A percentile compares a stretch with the other conserved stretches of the same genome.
Conservation (phyloP, 2,113 vertebrate genomes). For the Gracilinanus agilis region DNA sequence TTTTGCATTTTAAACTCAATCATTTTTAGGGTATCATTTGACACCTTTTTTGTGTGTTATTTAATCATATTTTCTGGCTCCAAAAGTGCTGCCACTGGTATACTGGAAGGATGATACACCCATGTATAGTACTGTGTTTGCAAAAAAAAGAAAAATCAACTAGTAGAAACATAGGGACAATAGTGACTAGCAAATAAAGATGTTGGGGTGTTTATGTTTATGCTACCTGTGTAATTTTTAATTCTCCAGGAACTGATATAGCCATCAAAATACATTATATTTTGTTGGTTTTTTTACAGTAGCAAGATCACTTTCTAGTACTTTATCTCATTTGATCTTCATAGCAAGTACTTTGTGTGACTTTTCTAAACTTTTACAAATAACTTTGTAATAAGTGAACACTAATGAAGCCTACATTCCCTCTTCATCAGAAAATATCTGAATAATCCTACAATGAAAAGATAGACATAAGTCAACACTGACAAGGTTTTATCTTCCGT, state of each 20-base stretch:
- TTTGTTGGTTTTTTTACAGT: slow-evolving; percentile 9
- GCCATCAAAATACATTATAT: not conserved
- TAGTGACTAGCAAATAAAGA: not conserved
- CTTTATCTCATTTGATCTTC: not conserved
- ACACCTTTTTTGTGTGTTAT: slow-evolving; percentile 74
- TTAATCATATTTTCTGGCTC: slow-evolving; percentile 71
- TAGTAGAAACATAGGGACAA: slow-evolving; percentile 47
- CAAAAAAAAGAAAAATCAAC: slow-evolving; percentile 49
- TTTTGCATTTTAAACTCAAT: slow-evolving; percentile 79
- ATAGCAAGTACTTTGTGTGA: not conserved
- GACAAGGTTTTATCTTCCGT: not conserved
- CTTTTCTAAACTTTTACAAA: not conserved
- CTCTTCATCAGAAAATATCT: slow-evolving; percentile 7
- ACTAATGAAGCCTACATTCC: not conserved
- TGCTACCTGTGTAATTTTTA: slow-evolving; percentile 19
- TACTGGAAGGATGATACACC: slow-evolving; percentile 59
- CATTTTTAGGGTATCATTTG: slow-evolving; percentile 78
- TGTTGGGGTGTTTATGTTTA: slow-evolving; percentile 14
- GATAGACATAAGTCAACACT: not conserved
- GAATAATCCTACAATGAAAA: not conserved
- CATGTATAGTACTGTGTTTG: slow-evolving; percentile 38
- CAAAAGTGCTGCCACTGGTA: slow-evolving; percentile 61
- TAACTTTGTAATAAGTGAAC: not conserved
- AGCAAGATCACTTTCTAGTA: not conserved
- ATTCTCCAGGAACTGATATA: not conserved